Evolutionary conservation across 2,113 vertebrate species (phyloP), one percentile per base, ranked within the genome.

Genomic region (Salvelinus sp.): DNA sequence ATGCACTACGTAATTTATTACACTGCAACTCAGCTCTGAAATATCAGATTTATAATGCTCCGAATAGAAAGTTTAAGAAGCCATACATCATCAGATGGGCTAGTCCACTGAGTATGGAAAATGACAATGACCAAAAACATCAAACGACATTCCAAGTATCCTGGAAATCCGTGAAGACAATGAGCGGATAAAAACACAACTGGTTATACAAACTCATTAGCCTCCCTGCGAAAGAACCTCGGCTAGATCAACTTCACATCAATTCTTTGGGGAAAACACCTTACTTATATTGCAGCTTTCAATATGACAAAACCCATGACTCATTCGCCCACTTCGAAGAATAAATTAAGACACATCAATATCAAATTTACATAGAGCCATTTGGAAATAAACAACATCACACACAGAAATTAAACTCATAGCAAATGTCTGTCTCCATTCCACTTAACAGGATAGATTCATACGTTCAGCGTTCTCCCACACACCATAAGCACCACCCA

Each of bases 301-400:
- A 62, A n/a, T 22, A 10, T 10, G n/a, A 18, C 16, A 14, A 54
- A 18, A 23, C 58, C 58, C 12, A 16, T 38, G 30, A 68, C 30
- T 16, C 4, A 23, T 28, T 66, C 2, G 14, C 27, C 14, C 64
- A 66, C 18, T 68, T 38, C 30, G 30, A 38, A 33, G 66, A 62
- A 79, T 74, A 81, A 81, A 72, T 77, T 75, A 80, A 77, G 79
- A 77, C 76, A 77, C 28, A 44, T 44, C 38, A 44, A 12, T 68
- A 63, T 67, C 63, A 68, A 80, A 83, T 62, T 7, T 62, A 65
- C 66, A 38, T 33, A 38, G 4, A 38, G 66, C 6, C 14, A 0
- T 66, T 27, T 66, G 14, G 27, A 12, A 16, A 27, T 25, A 66
- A 6, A 14, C 10, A 28, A 30, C 14, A 38, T 28, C 14, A 13